Evolutionary conservation across 2,797 vertebrate genomes (phyloP).

Genomic region (Dromococcyx pavoninus): DNA sequence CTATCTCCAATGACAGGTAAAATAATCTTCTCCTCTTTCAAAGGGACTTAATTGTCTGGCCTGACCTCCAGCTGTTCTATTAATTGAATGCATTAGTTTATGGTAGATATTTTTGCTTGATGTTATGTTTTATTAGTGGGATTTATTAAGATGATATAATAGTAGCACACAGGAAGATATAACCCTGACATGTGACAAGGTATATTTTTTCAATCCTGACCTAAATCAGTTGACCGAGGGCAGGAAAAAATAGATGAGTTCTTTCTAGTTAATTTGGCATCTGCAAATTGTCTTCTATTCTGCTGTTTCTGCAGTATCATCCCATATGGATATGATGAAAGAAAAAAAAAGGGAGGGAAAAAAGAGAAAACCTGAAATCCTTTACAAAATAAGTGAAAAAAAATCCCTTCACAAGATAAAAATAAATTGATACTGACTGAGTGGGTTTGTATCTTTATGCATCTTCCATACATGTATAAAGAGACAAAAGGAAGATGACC

Average conservation of each 20-base stretch:
- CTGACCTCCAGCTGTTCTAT: constrained; percentile 52
- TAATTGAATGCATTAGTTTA: constrained; percentile 46
- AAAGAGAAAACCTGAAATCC: neutral
- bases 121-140: constrained; percentile 37
- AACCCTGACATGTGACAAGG: neutral
- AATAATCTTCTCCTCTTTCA: constrained; percentile 48
- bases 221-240: neutral
- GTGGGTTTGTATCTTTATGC: neutral
- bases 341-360: accelerated
- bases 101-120: constrained; percentile 35
- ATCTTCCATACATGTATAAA: neutral
- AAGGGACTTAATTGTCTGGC: constrained; percentile 36
- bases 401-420: neutral
- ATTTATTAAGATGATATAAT: constrained; percentile 16
- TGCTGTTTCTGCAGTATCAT: neutral
- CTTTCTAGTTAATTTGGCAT: neutral
- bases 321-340: neutral
- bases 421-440: neutral
- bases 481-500: neutral
- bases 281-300: neutral
- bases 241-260: neutral
- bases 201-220: neutral
- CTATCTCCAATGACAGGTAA: constrained; percentile 8
- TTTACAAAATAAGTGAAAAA: neutral
- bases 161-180: neutral